Evolutionary conservation across 2,113 vertebrate species (phyloP), one percentile per base, ranked within the genome.

Genomic region (Mastomys natalensis): DNA sequence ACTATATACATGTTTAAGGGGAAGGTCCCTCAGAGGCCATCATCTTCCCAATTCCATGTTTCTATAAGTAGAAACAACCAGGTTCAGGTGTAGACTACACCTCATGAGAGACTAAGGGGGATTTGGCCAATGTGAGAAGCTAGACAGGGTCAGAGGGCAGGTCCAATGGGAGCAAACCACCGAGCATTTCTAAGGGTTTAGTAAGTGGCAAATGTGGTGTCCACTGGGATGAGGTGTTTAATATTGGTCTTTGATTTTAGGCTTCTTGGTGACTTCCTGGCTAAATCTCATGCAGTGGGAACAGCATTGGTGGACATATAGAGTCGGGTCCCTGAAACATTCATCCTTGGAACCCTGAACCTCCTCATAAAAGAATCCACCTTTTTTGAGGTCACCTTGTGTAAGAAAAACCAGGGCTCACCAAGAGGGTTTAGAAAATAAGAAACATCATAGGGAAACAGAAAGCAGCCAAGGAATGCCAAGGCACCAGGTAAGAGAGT

Each of bases 1-100:
- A 1, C 40, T 78, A 95, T 87, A 78, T 94, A 82, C 7, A 91
- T 12, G 0, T 92, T 88, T 74, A 37, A 84, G 85, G 80, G 29
- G 66, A 90, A 81, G 34, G 26, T 3, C 68, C 62, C 73, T 89
- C 26, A 87, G 43, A 66, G 62, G 72, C 70, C 73, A 92, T 87
- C 70, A 94, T 92, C 62, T 76, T 64, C 72, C 45, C n/a, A 86
- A 40, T 68, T 94, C 48, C 73, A 74, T 37, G 89, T 82, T 37
- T 70, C 94, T 62, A 51, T n/a, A 21, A 94, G 66, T 17, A 51
- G 90, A 85, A 91, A 95, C 4, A 58, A 60, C 34, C 1, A 9
- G 66, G 37, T 58, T n/a, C 82, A 87, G 62, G 82, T 68, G 74
- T 91, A 94, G 26, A 1, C 58, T 73, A 8, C 26, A 60, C 13